Evolutionary conservation across 2,888 invertebrate genomes (phyloP).

Genomic region (Heteromurus nitidus): DNA sequence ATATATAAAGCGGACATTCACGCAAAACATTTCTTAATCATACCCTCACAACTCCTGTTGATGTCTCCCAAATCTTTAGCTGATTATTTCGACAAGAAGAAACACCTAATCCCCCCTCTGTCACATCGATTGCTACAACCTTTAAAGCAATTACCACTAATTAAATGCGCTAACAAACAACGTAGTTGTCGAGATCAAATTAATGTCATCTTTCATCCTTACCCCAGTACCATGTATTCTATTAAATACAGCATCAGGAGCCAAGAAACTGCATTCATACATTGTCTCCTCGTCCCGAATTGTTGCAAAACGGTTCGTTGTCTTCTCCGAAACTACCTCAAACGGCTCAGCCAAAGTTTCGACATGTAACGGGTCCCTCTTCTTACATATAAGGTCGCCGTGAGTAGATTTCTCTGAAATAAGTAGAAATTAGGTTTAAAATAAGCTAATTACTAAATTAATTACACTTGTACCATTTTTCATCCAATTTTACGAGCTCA

Average conservation of each 20-base stretch:
- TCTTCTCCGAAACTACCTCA: slow-evolving; percentile 36
- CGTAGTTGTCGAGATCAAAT: neutral
- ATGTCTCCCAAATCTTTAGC: slow-evolving; percentile 81
- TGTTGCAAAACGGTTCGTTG: slow-evolving; percentile 75
- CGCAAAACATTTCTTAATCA: slow-evolving; percentile 1
- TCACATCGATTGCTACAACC: slow-evolving; percentile 80
- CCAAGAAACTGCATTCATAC: slow-evolving; percentile 78
- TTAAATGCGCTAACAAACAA: neutral
- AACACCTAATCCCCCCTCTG: slow-evolving; percentile 80
- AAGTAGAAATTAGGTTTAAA: no score
- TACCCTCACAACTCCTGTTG: slow-evolving; percentile 79
- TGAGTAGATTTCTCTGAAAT: slow-evolving; percentile 72
- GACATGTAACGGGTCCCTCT: slow-evolving; percentile 50
- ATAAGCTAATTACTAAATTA: slow-evolving; percentile 7
- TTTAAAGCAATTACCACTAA: slow-evolving; percentile 67
- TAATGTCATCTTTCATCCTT: no score
- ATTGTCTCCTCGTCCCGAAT: slow-evolving; percentile 77
- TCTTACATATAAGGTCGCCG: slow-evolving; percentile 71
- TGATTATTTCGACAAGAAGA: slow-evolving; percentile 80
- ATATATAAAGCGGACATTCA: neutral
- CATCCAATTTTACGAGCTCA: slow-evolving; percentile 27
- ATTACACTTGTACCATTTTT: neutral
- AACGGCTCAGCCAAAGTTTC: slow-evolving; percentile 72
- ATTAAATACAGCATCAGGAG: slow-evolving; percentile 77
- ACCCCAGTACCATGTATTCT: slow-evolving; percentile 77